Evolutionary conservation across 2,113 vertebrate species (phyloP).

Genomic region (Pagrus major): DNA sequence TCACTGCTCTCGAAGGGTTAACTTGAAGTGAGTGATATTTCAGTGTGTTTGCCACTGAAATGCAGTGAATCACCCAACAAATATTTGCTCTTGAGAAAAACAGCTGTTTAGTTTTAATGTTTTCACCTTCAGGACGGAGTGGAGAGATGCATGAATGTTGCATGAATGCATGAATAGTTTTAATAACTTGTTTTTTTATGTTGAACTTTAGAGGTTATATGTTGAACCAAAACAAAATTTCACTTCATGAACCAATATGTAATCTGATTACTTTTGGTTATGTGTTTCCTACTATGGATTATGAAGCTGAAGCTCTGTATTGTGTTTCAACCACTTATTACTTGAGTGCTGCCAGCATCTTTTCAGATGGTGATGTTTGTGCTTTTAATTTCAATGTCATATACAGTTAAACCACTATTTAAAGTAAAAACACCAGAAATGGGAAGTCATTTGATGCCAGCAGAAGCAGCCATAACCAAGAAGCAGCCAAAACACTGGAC

Average conservation of each 20-base stretch:
- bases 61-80: background rate
- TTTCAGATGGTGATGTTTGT: background rate
- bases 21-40: background rate
- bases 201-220: background rate
- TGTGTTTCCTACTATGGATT: background rate
- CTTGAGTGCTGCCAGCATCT: background rate
- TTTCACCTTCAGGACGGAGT: background rate
- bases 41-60: background rate
- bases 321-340: background rate
- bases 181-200: background rate
- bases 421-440: background rate
- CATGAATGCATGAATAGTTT: background rate
- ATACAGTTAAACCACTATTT: background rate
- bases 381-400: background rate
- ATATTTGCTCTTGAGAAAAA: background rate
- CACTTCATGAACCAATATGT: background rate
- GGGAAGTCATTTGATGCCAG: background rate
- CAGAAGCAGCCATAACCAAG: background rate
- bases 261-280: background rate
- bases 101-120: background rate
- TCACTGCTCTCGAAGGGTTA: background rate
- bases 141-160: background rate
- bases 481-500: conserved; percentile 1
- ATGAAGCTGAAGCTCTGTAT: background rate
- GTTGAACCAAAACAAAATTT: background rate